Base-by-base conservation (phyloP, 2,888 invertebrate genomes). In the Diaprepes abbreviatus region DNA sequence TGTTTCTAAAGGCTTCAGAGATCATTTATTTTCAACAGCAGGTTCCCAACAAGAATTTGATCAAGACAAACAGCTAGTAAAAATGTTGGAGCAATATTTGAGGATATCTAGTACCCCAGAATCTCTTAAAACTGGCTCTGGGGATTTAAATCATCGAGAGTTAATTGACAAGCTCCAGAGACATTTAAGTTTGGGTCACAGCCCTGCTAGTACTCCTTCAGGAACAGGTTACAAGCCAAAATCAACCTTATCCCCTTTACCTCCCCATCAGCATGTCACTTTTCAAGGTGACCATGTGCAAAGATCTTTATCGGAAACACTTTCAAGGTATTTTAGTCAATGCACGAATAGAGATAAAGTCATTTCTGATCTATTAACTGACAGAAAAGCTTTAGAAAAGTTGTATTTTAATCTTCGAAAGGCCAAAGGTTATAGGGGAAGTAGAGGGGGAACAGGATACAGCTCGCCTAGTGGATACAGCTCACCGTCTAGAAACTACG, bases 401-500 rank as follows among this genome's bases (percentile, higher is more conserved):
- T 85, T 92, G 28, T 92, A 92, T 79, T 91, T 91, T 79, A 92
- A 92, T 78, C 85, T 92, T 74, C 86, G 92, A 73, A 90, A 91
- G 78, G 88, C 92, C 21, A 88, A 90, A 73, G 86, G 87, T 0
- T 89, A 88, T 72, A 78, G 87, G 28, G 85, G 86, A 14, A 78
- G 81, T 19, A 75, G 82, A 12, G 78, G 80, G 14, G 79, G 78
- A 14, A 77, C 76, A 10, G 78, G 79, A 17, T 80, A 78, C 55
- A 14, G 38, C 58, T 28, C 65, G 54, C 33, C 89, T 1, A 45
- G 60, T 43, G 45, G 66, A 36, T 28, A 70, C 14, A 52, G 45
- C 33, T 33, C 54, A 24, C 54, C 68, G 35, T 69, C 65, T 36
- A 54, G 71, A 17, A 52, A 33, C 31, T 66, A 57, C 38, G 35